These are phyloP conservation scores for Dryobates pubescens DNA, from an alignment of 2,797 vertebrate species.

Conservation along the genomic window DNA sequence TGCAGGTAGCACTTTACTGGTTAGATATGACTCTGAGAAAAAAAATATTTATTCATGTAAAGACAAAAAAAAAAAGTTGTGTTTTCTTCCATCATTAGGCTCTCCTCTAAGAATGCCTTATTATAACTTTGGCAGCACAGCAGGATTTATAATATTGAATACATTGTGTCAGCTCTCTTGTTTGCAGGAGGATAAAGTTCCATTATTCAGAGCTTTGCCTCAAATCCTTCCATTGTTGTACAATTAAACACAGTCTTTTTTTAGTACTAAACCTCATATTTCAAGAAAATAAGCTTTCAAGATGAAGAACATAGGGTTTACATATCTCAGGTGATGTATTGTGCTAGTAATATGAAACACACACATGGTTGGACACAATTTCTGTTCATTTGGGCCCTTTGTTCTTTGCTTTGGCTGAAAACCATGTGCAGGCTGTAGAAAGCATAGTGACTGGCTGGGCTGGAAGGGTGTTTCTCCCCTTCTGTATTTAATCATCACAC, in stretches of 20 bases:
- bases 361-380: fast-evolving
- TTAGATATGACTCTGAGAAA: background rate
- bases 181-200: slow-evolving; percentile 46
- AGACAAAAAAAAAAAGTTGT: background rate
- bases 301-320: background rate
- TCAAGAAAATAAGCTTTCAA: slow-evolving; percentile 21
- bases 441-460: background rate
- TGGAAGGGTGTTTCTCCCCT: background rate
- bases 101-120: slow-evolving; percentile 10
- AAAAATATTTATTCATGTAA: background rate
- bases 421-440: background rate
- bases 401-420: background rate
- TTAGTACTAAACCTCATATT: background rate
- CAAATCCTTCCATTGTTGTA: slow-evolving; percentile 19
- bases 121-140: slow-evolving; percentile 36
- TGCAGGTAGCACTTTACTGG: background rate
- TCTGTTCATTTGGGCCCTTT: background rate
- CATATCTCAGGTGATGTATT: background rate
- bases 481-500: background rate
- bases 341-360: fast-evolving
- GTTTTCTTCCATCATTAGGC: background rate
- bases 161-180: slow-evolving; percentile 39
- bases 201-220: slow-evolving; percentile 43
- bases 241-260: slow-evolving; percentile 53
- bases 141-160: slow-evolving; percentile 18